A percentile compares a stretch with the other conserved stretches of the same genome.
Evolutionary conservation across 2,797 vertebrate species (phyloP).

Genomic region (Gastrophryne carolinensis): DNA sequence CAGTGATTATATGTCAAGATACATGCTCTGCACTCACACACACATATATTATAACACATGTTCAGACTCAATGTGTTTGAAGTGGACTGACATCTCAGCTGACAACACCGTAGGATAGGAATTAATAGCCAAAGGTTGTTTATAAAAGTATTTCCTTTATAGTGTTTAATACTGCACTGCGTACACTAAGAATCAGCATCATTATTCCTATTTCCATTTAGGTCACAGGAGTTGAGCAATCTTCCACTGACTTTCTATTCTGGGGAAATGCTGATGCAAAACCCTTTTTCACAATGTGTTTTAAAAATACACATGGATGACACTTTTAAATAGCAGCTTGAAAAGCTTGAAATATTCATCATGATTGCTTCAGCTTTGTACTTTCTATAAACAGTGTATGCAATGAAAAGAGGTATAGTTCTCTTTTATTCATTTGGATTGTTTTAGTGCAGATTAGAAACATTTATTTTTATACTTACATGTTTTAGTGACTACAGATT

Average conservation of each 20-base stretch:
- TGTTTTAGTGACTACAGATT: too few species aligned
- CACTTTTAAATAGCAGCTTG: background rate
- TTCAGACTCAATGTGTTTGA: too few species aligned
- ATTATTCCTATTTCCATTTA: slow-evolving; percentile 9
- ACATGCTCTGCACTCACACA: too few species aligned
- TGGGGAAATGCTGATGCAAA: slow-evolving; percentile 28
- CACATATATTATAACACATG: too few species aligned
- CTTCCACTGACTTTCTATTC: slow-evolving; percentile 9
- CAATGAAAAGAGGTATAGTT: background rate
- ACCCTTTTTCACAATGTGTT: background rate
- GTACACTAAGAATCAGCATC: slow-evolving; percentile 8
- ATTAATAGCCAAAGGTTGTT: background rate
- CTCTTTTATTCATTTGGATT: background rate
- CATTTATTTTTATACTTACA: background rate
- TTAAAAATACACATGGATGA: slow-evolving; percentile 15
- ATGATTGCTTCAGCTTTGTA: background rate
- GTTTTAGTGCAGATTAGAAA: background rate
- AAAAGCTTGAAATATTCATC: background rate
- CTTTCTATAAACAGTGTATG: background rate
- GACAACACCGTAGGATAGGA: background rate
- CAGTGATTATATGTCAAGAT: too few species aligned
- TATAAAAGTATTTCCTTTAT: background rate
- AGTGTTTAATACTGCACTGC: background rate
- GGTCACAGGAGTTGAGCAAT: slow-evolving; percentile 18
- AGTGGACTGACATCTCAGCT: too few species aligned